Base-by-base conservation (phyloP, 2,113 vertebrate genomes). In the Rostratula benghalensis region DNA sequence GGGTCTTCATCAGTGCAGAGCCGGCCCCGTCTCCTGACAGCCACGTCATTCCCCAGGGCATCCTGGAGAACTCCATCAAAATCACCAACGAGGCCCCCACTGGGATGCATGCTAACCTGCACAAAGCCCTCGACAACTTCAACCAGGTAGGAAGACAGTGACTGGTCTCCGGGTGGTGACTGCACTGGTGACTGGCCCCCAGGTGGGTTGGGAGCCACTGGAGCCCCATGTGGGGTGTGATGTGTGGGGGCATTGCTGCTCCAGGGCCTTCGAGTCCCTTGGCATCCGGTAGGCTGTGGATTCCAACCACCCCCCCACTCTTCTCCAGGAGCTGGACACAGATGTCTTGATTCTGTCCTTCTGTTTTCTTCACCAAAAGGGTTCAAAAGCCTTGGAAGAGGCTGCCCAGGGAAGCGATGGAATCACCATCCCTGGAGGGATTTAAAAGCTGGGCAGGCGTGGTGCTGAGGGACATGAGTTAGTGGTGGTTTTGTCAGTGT, bases 41-140 rank as follows among this genome's bases (percentile, higher is more conserved):
- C 27, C 99, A 99, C 97, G 94, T 98, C 98, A 98, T 99, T 53
- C 99, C 99, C 2, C 99, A 99, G 95, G 99, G 99, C 54, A 99
- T 99, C 95, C 98, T 99, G 89, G 98, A 99, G 76, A 99, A 98
- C 97, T 98, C 99, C 94, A 99, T 99, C 96, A 99, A 99, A 95
- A 98, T 99, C 98, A 99, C 99, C 96, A 99, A 97, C 0, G 99
- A 99, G 67, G 98, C 99, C 0, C 99, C 99, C 0, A 98, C 98
- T 0, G 99, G 99, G 73, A 99, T 99, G 98, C 98, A 98, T 0
- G 99, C 99, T 68, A 99, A 99, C 97, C 98, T 99, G 87, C 99
- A 99, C 98, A 99, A 99, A 93, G 99, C 99, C 48, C 98, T 99
- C 43, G 99, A 99, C 97, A 99, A 99, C 97, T 99, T 99, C 97